Conservation (phyloP, 2,113 vertebrate genomes). For the Lepus europaeus region DNA sequence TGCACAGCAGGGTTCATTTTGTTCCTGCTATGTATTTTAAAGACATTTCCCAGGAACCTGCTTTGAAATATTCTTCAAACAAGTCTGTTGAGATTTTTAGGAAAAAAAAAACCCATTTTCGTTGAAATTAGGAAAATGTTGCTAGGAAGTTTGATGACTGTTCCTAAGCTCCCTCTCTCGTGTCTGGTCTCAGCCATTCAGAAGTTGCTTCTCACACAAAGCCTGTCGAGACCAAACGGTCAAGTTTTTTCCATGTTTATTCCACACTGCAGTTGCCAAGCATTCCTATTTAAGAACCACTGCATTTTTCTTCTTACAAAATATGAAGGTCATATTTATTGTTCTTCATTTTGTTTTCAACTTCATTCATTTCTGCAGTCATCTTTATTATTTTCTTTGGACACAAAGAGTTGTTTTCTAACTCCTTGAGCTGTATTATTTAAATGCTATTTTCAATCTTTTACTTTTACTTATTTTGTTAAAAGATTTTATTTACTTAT, state of each 20-base stretch:
- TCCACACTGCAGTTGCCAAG: neutral
- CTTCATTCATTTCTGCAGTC: slow-evolving; percentile 24
- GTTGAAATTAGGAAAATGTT: slow-evolving; percentile 32
- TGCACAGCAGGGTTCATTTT: neutral
- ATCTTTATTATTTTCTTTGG: slow-evolving; percentile 37
- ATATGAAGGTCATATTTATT: neutral
- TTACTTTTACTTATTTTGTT: no score
- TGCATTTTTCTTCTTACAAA: neutral
- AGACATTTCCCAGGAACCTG: neutral
- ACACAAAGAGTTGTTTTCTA: neutral
- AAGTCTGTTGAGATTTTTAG: neutral
- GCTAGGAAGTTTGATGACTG: neutral
- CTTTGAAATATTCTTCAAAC: slow-evolving; percentile 49
- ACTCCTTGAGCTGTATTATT: neutral
- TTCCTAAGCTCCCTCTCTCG: neutral
- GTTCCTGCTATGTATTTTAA: neutral
- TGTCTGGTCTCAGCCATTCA: neutral
- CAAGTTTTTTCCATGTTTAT: neutral
- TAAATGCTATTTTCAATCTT: slow-evolving; percentile 5
- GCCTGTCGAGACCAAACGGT: neutral
- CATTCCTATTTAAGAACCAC: neutral
- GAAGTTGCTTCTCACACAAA: slow-evolving; percentile 15
- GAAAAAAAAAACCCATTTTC: neutral
- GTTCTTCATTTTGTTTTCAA: neutral
- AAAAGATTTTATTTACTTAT: no score